phyloP scores from a whole-genome alignment of 2,888 invertebrate species.

The Dasysyrphus albostriatus region DNA sequence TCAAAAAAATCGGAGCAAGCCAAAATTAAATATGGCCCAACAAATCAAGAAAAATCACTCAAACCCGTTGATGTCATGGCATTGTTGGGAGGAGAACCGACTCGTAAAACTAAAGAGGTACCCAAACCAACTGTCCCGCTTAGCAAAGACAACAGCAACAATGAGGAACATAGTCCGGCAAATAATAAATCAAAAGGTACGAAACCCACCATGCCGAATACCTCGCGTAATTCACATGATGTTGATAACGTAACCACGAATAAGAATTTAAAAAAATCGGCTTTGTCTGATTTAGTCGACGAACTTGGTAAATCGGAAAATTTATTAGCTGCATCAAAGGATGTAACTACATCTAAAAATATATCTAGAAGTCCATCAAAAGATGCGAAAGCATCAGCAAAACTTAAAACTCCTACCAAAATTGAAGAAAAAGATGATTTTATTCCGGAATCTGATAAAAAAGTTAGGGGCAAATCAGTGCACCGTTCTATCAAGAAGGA shows the following conservation, averaged over 20 bases:
- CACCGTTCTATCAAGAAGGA: background rate
- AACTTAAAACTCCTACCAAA: background rate
- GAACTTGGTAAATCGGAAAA: constrained; percentile 1
- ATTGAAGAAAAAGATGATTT: background rate
- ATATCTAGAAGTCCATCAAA: background rate
- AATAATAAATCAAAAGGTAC: constrained; percentile 40
- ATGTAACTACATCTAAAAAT: background rate
- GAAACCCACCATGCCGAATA: background rate
- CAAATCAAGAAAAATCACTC: constrained; percentile 80
- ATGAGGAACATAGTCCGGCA: constrained; percentile 76
- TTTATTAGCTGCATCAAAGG: background rate
- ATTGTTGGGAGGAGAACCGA: constrained; percentile 87
- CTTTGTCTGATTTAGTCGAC: background rate
- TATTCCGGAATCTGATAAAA: background rate
- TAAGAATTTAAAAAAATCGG: background rate
- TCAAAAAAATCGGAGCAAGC: constrained; percentile 76
- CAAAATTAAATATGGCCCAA: constrained; percentile 79
- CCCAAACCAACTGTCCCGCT: constrained; percentile 80
- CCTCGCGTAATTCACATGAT: background rate
- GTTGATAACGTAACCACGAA: background rate
- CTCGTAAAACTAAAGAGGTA: constrained; percentile 85
- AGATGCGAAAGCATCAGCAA: background rate
- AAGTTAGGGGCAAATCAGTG: background rate
- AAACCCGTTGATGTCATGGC: constrained; percentile 84
- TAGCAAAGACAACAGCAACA: constrained; percentile 84